Conservation (phyloP, 1,140 invertebrate species). For the Euborellia annulipes region DNA sequence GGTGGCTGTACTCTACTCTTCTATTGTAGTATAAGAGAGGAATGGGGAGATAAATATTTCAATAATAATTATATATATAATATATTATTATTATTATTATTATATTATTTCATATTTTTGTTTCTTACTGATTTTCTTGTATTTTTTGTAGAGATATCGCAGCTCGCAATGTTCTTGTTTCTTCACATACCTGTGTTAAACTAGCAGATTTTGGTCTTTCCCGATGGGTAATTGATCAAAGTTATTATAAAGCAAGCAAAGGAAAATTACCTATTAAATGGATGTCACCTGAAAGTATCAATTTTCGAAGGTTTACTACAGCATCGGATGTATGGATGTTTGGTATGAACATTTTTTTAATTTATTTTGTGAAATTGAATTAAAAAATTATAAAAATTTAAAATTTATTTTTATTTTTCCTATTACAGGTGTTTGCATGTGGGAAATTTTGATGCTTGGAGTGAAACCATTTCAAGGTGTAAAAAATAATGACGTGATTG, state of each 20-base stretch:
- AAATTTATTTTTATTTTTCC: not conserved
- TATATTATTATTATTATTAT: not conserved
- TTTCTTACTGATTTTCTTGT: not conserved
- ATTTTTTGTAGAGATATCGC: conserved; percentile 57
- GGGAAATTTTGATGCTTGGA: conserved; percentile 98
- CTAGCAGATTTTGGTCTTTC: conserved; percentile 94
- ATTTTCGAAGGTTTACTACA: conserved; percentile 90
- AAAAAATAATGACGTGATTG: conserved; percentile 96
- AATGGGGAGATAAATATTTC: not conserved
- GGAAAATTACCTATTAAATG: conserved; percentile 96
- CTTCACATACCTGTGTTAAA: conserved; percentile 85
- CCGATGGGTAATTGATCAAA: conserved; percentile 90
- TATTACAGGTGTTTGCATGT: conserved; percentile 84
- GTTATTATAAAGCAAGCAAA: conserved; percentile 93
- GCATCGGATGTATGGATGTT: conserved; percentile 99
- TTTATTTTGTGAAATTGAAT: conserved; percentile 1
- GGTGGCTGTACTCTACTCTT: no score
- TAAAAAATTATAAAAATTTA: conserved; percentile 1
- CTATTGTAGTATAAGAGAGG: no score
- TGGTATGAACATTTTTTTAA: conserved; percentile 52
- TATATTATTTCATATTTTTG: not conserved
- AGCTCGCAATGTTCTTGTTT: conserved; percentile 94
- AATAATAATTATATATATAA: not conserved
- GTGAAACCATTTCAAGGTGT: conserved; percentile 96
- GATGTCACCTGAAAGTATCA: conserved; percentile 99